Percentiles rank a stretch among this genome's conserved stretches.
These are phyloP conservation scores for Apodemus agrarius DNA, from an alignment of 2,797 vertebrate genomes.

Conservation along the genomic window DNA sequence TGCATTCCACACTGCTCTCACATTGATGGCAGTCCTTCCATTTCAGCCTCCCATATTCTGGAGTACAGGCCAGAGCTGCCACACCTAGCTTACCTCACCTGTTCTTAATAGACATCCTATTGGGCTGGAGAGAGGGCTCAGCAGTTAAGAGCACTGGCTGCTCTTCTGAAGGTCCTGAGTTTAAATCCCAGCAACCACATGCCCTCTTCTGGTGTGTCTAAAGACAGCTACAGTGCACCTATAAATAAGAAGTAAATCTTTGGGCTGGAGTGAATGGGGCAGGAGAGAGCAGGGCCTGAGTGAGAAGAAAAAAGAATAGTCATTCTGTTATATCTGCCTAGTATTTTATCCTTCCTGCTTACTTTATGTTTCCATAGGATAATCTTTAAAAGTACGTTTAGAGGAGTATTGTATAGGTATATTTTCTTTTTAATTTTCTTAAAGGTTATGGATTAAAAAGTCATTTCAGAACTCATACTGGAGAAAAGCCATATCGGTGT, in stretches of 20 bases:
- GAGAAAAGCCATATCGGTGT: slow-evolving; percentile 98
- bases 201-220: too few relatives aligned
- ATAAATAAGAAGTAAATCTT: too few relatives aligned
- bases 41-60: neutral
- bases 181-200: too few relatives aligned
- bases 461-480: slow-evolving; percentile 98
- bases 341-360: slow-evolving; percentile 32
- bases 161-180: too few relatives aligned
- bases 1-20: neutral
- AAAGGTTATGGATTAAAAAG: slow-evolving; percentile 98
- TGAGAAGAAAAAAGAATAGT: too few relatives aligned
- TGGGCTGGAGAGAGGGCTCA: too few relatives aligned
- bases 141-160: too few relatives aligned
- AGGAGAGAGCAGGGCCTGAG: too few relatives aligned
- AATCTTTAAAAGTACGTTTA: slow-evolving; percentile 27
- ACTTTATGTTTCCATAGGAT: slow-evolving; percentile 47
- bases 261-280: too few relatives aligned
- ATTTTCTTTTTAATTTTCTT: slow-evolving; percentile 70
- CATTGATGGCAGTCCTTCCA: neutral
- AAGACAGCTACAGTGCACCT: too few relatives aligned
- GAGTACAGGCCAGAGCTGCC: neutral
- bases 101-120: neutral
- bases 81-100: neutral
- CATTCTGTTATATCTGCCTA: neutral
- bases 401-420: slow-evolving; percentile 34